These are phyloP conservation scores for Cydia splendana DNA, from an alignment of 1,140 invertebrate genomes.

Conservation along the genomic window DNA sequence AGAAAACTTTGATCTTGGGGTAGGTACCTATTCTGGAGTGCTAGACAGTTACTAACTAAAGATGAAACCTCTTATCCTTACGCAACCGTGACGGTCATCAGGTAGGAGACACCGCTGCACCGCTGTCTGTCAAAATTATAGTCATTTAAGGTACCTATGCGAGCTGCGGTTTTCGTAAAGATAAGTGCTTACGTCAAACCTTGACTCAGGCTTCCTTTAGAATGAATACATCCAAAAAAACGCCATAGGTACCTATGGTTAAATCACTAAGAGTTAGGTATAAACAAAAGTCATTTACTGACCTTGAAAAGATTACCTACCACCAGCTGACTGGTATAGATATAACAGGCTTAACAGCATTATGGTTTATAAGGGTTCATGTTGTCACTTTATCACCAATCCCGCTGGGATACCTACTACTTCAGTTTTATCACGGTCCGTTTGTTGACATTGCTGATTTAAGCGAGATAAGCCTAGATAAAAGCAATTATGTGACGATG, in stretches of 20 bases:
- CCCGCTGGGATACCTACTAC: neutral
- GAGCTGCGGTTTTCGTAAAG: neutral
- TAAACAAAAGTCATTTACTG: neutral
- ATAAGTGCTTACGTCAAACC: neutral
- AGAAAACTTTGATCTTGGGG: neutral
- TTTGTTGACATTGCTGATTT: constrained; percentile 2
- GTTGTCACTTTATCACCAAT: neutral
- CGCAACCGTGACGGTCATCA: neutral
- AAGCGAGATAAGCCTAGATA: constrained; percentile 1
- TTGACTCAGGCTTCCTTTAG: neutral
- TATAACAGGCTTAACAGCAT: neutral
- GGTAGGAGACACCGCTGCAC: neutral
- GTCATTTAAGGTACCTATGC: neutral
- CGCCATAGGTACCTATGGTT: neutral
- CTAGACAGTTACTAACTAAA: neutral
- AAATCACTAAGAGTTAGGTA: neutral
- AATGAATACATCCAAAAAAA: neutral
- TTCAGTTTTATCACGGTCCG: constrained; percentile 1
- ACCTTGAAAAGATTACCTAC: too few relatives aligned
- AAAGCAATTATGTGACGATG: constrained; percentile 5
- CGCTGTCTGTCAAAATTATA: too few relatives aligned
- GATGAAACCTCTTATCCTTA: neutral
- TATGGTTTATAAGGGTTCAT: too few relatives aligned
- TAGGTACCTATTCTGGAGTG: neutral
- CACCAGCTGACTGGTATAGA: neutral